Evolutionary conservation across 2,888 invertebrate species (phyloP).

Genomic region (Phorcus lineatus): DNA sequence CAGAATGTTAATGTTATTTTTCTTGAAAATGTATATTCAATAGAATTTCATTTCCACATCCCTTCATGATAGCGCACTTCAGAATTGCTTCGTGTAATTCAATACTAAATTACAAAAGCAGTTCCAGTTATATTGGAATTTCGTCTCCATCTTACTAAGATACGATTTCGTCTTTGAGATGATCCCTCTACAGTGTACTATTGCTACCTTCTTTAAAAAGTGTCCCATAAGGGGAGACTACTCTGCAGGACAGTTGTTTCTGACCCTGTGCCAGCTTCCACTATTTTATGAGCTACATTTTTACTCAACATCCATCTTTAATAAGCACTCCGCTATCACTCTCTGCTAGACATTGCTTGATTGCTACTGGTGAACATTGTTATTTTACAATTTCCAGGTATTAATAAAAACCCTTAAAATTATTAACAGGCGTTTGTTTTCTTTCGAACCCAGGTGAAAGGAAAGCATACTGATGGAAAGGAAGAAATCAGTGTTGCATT

Average conservation of each 20-base stretch:
- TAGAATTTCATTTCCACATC: background rate
- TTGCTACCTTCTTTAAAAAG: too few species aligned
- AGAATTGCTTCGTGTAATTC: background rate
- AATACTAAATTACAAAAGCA: too few species aligned
- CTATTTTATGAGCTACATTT: slow-evolving; percentile 5
- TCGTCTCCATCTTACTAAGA: too few species aligned
- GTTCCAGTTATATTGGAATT: too few species aligned
- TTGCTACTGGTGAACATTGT: slow-evolving; percentile 30
- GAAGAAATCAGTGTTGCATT: too few species aligned
- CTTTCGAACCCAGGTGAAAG: too few species aligned
- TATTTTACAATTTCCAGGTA: slow-evolving; percentile 31
- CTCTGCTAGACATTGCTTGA: slow-evolving; percentile 25
- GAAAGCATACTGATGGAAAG: too few species aligned
- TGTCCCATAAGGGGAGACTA: too few species aligned
- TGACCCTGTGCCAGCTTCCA: background rate
- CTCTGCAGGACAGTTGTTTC: background rate
- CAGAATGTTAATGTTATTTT: slow-evolving; percentile 7
- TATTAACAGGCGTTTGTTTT: background rate
- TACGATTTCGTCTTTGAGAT: too few species aligned
- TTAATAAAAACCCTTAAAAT: slow-evolving; percentile 31
- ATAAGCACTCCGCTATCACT: background rate
- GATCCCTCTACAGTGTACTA: too few species aligned
- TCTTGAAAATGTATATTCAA: background rate
- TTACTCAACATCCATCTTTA: slow-evolving; percentile 1
- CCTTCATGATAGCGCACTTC: background rate